These are phyloP conservation scores for Oreonectes daqikongensis DNA, from an alignment of 2,797 vertebrate species.

Conservation along the genomic window DNA sequence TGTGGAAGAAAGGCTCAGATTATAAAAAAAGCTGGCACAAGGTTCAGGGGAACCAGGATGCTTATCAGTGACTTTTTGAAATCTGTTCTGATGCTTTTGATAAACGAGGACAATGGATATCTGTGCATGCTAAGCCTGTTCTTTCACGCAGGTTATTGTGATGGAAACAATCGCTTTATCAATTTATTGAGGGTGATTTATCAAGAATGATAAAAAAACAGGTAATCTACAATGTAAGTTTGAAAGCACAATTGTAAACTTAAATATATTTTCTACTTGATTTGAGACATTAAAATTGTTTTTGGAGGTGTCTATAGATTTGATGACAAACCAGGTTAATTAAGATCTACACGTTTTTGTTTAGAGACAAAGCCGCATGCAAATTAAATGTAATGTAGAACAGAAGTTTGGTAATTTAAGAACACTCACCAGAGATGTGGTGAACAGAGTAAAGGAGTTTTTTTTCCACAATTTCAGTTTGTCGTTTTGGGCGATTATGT, in stretches of 20 bases:
- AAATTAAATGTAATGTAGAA: too few species aligned
- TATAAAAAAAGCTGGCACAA: slow-evolving; percentile 73
- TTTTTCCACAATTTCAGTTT: background rate
- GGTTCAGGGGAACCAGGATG: slow-evolving; percentile 66
- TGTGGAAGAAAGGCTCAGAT: slow-evolving; percentile 20
- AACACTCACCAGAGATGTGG: too few species aligned
- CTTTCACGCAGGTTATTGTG: slow-evolving; percentile 66
- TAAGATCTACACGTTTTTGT: too few species aligned
- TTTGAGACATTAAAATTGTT: too few species aligned
- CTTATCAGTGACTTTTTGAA: slow-evolving; percentile 74
- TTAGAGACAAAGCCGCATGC: too few species aligned
- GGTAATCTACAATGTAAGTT: too few species aligned
- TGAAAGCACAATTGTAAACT: too few species aligned
- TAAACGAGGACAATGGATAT: slow-evolving; percentile 74
- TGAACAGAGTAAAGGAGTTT: background rate
- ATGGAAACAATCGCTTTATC: slow-evolving; percentile 67
- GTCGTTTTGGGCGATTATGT: slow-evolving; percentile 22
- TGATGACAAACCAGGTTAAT: too few species aligned
- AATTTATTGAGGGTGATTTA: slow-evolving; percentile 62
- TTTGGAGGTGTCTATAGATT: too few species aligned
- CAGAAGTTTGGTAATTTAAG: too few species aligned
- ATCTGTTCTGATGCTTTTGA: slow-evolving; percentile 73
- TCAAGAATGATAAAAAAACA: too few species aligned
- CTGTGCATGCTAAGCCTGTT: slow-evolving; percentile 67
- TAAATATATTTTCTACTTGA: too few species aligned